Percentiles rank a stretch among this genome's conserved stretches.
Evolutionary conservation across 2,797 vertebrate species (phyloP).

Genomic region (Merluccius polli): DNA sequence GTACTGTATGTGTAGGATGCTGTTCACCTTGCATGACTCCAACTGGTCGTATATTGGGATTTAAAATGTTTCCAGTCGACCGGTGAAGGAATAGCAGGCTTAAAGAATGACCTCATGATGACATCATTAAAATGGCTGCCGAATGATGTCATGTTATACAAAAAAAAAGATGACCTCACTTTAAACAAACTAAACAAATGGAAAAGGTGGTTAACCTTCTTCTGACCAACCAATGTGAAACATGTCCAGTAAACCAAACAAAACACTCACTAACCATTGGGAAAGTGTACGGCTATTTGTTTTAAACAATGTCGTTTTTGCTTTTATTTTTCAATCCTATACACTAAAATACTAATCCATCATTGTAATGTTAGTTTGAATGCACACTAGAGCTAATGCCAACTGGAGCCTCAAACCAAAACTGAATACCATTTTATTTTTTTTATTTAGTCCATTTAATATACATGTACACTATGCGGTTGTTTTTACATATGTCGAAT

Average conservation of each 20-base stretch:
- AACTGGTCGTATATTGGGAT: background rate
- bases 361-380: background rate
- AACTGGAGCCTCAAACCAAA: background rate
- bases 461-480: background rate
- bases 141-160: background rate
- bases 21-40: background rate
- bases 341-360: background rate
- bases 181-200: background rate
- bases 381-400: too few species aligned
- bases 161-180: background rate
- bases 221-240: background rate
- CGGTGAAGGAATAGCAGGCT: background rate
- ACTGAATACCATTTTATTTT: background rate
- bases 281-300: too few species aligned
- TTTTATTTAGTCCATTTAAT: background rate
- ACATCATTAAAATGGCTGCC: background rate
- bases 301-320: background rate
- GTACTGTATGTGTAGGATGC: too few species aligned
- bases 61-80: background rate
- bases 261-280: background rate
- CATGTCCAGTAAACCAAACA: background rate
- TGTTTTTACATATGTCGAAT: background rate
- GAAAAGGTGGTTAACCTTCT: background rate
- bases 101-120: background rate
- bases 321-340: background rate